These are phyloP conservation scores for Corapipo altera DNA, from an alignment of 2,113 vertebrate species.

Conservation along the genomic window DNA sequence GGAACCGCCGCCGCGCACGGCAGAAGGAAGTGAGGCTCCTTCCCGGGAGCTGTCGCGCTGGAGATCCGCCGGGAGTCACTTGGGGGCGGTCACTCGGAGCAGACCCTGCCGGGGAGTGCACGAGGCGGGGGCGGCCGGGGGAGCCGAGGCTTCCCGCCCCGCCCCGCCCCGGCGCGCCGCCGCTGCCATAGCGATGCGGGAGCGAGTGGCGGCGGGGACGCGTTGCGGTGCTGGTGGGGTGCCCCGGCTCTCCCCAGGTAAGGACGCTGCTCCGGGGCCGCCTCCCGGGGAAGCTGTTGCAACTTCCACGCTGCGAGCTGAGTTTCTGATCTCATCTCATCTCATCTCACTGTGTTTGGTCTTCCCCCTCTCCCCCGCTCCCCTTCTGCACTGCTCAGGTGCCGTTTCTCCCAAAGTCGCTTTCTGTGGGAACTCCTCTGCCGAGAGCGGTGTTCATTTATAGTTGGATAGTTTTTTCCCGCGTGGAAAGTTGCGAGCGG, in stretches of 20 bases:
- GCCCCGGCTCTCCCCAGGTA: not conserved
- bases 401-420: not conserved
- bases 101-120: no score
- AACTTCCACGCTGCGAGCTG: not conserved
- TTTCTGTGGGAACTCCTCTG: not conserved
- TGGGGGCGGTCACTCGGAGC: not conserved
- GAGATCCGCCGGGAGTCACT: fast-evolving
- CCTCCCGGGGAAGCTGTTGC: not conserved
- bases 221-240: not conserved
- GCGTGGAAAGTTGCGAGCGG: not conserved
- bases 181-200: constrained; percentile 31
- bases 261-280: not conserved
- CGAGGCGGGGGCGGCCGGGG: not conserved
- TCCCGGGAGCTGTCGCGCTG: not conserved
- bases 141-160: not conserved
- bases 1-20: fast-evolving
- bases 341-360: not conserved
- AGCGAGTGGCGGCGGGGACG: not conserved
- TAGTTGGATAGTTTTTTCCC: no score
- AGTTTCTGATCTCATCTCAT: not conserved
- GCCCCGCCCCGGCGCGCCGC: not conserved
- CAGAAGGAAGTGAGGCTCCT: not conserved
- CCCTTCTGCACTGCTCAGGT: not conserved
- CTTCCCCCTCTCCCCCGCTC: not conserved
- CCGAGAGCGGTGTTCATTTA: not conserved